Conservation (phyloP, 2,113 vertebrate species). For the Syngnathus floridae region DNA sequence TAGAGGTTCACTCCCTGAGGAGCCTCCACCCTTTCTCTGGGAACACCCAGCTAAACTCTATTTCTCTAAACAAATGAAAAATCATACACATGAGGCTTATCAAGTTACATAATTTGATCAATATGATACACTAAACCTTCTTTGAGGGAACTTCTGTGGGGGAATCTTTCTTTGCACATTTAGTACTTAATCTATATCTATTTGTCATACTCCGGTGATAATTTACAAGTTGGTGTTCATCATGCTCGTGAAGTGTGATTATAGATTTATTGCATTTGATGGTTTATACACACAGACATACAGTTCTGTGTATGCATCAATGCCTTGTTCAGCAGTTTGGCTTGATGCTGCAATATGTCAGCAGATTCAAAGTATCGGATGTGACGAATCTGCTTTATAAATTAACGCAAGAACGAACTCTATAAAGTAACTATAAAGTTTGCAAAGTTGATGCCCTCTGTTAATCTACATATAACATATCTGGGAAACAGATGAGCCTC, state of each 20-base stretch:
- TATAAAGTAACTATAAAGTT: no score
- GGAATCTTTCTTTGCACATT: background rate
- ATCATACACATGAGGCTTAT: background rate
- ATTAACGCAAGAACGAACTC: no score
- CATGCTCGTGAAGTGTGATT: background rate
- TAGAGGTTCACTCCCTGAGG: background rate
- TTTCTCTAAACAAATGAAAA: background rate
- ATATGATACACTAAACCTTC: background rate
- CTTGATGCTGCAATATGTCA: no score
- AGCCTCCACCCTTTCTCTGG: conserved; percentile 18
- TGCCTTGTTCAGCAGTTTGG: no score
- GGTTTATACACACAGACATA: no score
- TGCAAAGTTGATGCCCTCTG: no score
- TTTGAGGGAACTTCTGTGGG: background rate
- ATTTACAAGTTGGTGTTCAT: background rate
- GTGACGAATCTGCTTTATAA: no score
- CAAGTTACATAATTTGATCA: background rate
- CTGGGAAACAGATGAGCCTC: no score
- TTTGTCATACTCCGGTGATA: background rate
- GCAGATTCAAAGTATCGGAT: no score
- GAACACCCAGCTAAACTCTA: background rate
- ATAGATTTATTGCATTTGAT: background rate
- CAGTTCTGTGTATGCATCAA: no score
- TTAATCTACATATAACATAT: no score
- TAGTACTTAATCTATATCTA: background rate